phyloP scores from a whole-genome alignment of 2,888 invertebrate genomes.

The Petrophora chlorosata region DNA sequence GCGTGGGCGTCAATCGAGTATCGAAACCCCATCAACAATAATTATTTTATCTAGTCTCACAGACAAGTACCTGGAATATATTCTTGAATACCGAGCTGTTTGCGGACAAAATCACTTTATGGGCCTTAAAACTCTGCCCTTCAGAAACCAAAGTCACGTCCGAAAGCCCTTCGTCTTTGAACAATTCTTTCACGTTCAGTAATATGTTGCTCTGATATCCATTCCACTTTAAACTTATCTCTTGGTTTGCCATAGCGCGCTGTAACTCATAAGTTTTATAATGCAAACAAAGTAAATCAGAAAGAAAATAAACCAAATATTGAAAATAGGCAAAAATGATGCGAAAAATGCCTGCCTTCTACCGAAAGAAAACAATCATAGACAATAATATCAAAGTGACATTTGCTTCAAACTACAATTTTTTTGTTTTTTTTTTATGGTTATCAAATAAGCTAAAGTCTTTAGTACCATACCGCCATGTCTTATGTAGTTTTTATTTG shows the following conservation, averaged over 20 bases:
- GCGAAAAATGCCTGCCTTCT: slow-evolving; percentile 31
- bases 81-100: slow-evolving; percentile 87
- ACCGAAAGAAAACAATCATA: slow-evolving; percentile 40
- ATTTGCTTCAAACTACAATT: not conserved
- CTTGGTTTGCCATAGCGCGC: slow-evolving; percentile 74
- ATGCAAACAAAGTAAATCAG: slow-evolving; percentile 37
- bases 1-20: slow-evolving; percentile 64
- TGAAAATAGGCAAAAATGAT: slow-evolving; percentile 38
- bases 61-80: slow-evolving; percentile 82
- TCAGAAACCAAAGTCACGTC: slow-evolving; percentile 87
- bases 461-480: too few species aligned
- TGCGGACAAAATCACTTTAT: slow-evolving; percentile 87
- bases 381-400: not conserved
- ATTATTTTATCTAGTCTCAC: slow-evolving; percentile 2
- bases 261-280: slow-evolving; percentile 32
- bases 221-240: slow-evolving; percentile 88
- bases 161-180: slow-evolving; percentile 86
- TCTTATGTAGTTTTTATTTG: too few species aligned
- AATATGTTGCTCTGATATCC: slow-evolving; percentile 87
- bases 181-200: slow-evolving; percentile 85
- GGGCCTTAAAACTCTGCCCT: slow-evolving; percentile 86
- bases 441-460: too few species aligned
- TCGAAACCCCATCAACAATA: slow-evolving; percentile 32
- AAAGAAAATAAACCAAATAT: slow-evolving; percentile 43
- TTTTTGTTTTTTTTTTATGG: too few species aligned